Conservation (phyloP, 2,888 invertebrate species). For the Lasius fuliginosus region DNA sequence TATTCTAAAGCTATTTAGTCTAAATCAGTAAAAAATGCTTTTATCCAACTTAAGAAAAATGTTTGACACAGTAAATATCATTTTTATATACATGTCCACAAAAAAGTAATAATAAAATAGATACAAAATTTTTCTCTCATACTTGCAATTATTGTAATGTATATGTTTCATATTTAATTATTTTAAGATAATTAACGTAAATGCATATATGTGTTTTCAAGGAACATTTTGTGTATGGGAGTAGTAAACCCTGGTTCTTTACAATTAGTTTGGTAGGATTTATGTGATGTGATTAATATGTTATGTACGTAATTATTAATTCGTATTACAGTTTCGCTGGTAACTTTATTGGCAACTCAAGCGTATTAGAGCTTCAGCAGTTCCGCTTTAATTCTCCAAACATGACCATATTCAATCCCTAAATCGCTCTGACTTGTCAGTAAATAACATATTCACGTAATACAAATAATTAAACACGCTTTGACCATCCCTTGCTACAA, state of each 20-base stretch:
- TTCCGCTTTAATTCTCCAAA: slow-evolving; percentile 8
- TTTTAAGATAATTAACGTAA: neutral
- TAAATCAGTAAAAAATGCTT: neutral
- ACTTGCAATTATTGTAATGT: neutral
- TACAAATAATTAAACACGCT: slow-evolving; percentile 29
- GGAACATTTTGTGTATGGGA: neutral
- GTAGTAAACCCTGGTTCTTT: neutral
- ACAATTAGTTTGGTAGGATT: slow-evolving; percentile 11
- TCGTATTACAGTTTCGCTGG: slow-evolving; percentile 33
- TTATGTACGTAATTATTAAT: neutral
- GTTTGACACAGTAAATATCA: neutral
- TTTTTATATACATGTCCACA: neutral
- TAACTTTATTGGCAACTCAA: slow-evolving; percentile 23
- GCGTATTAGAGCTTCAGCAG: slow-evolving; percentile 14
- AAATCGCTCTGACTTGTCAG: neutral
- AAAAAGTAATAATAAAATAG: neutral
- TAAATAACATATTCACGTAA: neutral
- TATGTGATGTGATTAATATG: slow-evolving; percentile 37
- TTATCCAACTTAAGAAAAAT: neutral
- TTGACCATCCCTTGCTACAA: slow-evolving; percentile 7
- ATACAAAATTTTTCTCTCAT: neutral
- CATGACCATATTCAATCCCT: neutral
- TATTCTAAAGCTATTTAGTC: neutral
- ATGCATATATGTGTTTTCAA: neutral
- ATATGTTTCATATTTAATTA: neutral